Percentiles rank a stretch among this genome's conserved stretches.
These are phyloP conservation scores for Fragum fragum DNA, from an alignment of 2,888 invertebrate species.

Conservation along the genomic window DNA sequence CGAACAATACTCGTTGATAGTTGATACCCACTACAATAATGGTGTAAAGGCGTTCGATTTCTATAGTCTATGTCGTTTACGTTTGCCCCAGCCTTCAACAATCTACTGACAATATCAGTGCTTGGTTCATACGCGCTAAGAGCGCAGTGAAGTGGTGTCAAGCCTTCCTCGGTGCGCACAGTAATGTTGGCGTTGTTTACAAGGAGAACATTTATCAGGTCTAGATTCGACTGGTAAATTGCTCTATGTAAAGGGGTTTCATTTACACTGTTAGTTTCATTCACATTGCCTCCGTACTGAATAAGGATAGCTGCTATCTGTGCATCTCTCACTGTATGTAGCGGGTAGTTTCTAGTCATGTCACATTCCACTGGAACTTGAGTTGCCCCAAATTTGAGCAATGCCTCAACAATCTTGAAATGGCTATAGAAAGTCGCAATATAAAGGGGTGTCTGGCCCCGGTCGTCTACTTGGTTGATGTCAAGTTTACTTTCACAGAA, in stretches of 20 bases:
- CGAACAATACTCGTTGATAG: too few relatives aligned
- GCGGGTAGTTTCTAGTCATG: background rate
- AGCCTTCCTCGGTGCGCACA: background rate
- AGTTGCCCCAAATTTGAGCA: conserved; percentile 18
- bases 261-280: background rate
- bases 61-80: too few relatives aligned
- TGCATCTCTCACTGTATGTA: background rate
- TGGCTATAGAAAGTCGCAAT: conserved; percentile 9
- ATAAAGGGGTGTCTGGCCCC: conserved; percentile 14
- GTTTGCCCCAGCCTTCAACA: background rate
- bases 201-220: conserved; percentile 5
- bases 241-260: conserved; percentile 15
- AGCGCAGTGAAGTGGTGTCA: conserved; percentile 29
- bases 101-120: background rate
- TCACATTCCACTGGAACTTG: background rate
- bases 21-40: too few relatives aligned
- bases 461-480: background rate
- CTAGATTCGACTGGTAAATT: background rate
- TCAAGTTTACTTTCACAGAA: background rate
- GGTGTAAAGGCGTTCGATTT: too few relatives aligned
- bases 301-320: background rate
- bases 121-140: background rate
- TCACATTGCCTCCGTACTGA: conserved; percentile 3
- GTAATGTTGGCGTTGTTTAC: conserved; percentile 15
- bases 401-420: background rate